Evolutionary conservation across 1,140 invertebrate species (phyloP), one percentile per base, ranked within the genome.

Genomic region (Achatina immaculata): DNA sequence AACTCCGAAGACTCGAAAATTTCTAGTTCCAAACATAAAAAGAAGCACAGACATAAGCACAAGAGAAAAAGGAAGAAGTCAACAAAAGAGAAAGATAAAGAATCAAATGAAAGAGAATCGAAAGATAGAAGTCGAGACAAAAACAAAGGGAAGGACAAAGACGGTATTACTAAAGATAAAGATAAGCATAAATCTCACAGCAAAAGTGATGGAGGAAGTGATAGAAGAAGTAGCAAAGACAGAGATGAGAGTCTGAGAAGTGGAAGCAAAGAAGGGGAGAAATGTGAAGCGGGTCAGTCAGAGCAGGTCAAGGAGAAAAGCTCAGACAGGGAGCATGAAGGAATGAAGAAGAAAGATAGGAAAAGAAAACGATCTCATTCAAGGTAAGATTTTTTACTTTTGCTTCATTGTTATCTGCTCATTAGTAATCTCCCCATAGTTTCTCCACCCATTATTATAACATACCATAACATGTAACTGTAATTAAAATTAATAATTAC

Each of bases 51-150:
- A 84, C 58, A 81, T 74, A 83, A 83, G 75, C 80, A 88, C 43
- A 90, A 87, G 83, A 89, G 87, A 76, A 87, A 86, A 55, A 89
- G 86, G 74, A 82, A 83, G 58, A 87, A 83, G 72, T 78, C 83
- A 76, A 79, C 76, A n/a, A 84, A 71, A 31, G 73, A 83, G 36
- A 85, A 45, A 75, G 58, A 75, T 73, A 78, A 73, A 74, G 58
- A 83, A 69, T 6, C 6, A 2, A 34, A 62, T 34, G 82, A 34
- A 42, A 73, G 19, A 82, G 75, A 80, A 51, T 71, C 48, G 34
- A 28, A 75, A 31, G 34, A 65, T 9, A 43, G 78, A 43, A 48
- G 81, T 58, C 78, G 72, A 81, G 68, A 82, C 78, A 82, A 43
- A 78, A 69, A 81, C 80, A 68, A 69, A 84, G 45, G 84, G 77